Percentiles rank a stretch among this genome's conserved stretches.
These are phyloP conservation scores for Acanthosoma haemorrhoidale DNA, from an alignment of 2,888 invertebrate species.

Conservation along the genomic window DNA sequence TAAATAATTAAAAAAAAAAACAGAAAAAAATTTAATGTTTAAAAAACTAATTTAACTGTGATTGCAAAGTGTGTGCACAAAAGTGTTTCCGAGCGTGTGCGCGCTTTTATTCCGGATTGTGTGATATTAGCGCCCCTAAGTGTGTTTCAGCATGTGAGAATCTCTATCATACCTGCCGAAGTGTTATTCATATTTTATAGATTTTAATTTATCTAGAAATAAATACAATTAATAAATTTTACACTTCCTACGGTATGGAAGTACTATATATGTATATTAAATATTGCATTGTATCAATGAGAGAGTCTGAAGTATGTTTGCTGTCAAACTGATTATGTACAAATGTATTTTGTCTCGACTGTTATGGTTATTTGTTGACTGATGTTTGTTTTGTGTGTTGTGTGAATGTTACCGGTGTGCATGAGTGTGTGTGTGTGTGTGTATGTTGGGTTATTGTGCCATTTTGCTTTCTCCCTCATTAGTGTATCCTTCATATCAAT, in stretches of 20 bases:
- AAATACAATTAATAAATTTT: constrained; percentile 34
- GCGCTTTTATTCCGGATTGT: constrained; percentile 38
- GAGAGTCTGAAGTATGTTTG: constrained; percentile 39
- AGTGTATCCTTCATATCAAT: constrained; percentile 16
- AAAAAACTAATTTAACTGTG: constrained; percentile 26
- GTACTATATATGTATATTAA: constrained; percentile 38
- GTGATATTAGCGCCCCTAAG: constrained; percentile 44
- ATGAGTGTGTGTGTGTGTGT: constrained; percentile 39
- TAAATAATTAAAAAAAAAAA: constrained; percentile 19
- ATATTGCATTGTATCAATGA: constrained; percentile 44
- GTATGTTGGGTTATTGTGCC: constrained; percentile 39
- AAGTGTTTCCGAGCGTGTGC: constrained; percentile 22
- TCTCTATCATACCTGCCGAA: constrained; percentile 43
- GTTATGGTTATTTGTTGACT: constrained; percentile 39
- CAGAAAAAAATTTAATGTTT: constrained; percentile 21
- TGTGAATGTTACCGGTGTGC: constrained; percentile 30
- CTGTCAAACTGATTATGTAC: constrained; percentile 38
- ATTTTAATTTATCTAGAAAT: constrained; percentile 28
- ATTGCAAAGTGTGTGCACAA: constrained; percentile 29
- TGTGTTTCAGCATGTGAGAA: constrained; percentile 41
- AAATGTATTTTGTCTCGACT: constrained; percentile 39
- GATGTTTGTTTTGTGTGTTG: constrained; percentile 34
- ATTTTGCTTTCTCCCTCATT: constrained; percentile 31
- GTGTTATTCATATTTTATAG: constrained; percentile 39
- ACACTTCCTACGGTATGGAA: constrained; percentile 44